Conservation (phyloP, 1,140 invertebrate species). For the Halesus radiatus region DNA sequence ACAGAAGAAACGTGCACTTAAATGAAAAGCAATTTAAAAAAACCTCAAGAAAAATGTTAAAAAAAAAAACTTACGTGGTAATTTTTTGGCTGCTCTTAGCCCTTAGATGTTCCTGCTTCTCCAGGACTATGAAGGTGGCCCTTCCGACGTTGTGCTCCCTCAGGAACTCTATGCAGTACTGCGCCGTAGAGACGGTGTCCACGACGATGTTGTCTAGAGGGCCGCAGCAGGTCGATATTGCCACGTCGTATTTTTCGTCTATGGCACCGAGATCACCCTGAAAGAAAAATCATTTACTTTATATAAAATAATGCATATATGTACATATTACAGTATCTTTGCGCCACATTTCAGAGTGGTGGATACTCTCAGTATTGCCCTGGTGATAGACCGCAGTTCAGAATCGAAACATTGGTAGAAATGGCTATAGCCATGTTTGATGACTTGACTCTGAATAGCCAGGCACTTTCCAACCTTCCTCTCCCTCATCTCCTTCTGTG, state of each 20-base stretch:
- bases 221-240: constrained; percentile 94
- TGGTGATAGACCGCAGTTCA: too few relatives aligned
- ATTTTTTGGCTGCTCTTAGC: constrained; percentile 65
- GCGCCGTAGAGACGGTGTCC: constrained; percentile 88
- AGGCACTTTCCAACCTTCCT: too few relatives aligned
- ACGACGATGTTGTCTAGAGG: constrained; percentile 93
- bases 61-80: constrained; percentile 69
- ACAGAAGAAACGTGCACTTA: too few relatives aligned
- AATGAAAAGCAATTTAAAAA: too few relatives aligned
- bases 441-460: too few relatives aligned
- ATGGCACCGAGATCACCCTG: constrained; percentile 97
- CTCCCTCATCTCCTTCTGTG: too few relatives aligned
- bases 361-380: too few relatives aligned
- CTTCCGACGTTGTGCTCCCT: constrained; percentile 83
- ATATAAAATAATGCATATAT: too few relatives aligned
- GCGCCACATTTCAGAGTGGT: too few relatives aligned
- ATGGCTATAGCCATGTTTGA: too few relatives aligned
- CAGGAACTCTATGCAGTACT: constrained; percentile 87
- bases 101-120: constrained; percentile 78
- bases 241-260: constrained; percentile 94
- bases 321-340: too few relatives aligned
- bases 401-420: too few relatives aligned
- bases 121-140: constrained; percentile 81
- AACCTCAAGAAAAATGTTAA: neutral
- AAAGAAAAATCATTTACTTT: neutral